Evolutionary conservation across 1,140 invertebrate species (phyloP).

Genomic region (Meloidogyne exigua): DNA sequence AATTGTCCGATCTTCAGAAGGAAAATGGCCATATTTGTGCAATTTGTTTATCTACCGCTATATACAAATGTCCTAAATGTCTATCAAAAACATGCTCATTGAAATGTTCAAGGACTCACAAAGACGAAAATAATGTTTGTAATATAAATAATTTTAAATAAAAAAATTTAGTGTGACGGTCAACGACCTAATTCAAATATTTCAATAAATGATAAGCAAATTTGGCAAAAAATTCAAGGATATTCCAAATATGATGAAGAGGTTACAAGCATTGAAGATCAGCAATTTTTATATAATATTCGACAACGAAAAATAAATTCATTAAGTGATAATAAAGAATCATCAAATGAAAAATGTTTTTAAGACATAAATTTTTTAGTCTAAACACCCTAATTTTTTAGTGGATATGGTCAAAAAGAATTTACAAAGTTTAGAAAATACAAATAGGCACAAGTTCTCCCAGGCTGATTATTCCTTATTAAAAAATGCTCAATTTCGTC

Average conservation of each 20-base stretch:
- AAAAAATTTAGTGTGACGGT: background rate
- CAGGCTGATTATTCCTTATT: constrained; percentile 16
- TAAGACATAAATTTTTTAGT: background rate
- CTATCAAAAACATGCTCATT: background rate
- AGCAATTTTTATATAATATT: background rate
- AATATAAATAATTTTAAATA: background rate
- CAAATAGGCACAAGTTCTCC: background rate
- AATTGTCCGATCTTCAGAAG: background rate
- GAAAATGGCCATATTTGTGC: background rate
- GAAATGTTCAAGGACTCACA: background rate
- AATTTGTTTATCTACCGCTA: background rate
- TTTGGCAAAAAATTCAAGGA: background rate
- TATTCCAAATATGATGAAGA: background rate
- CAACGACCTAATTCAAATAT: background rate
- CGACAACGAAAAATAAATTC: background rate
- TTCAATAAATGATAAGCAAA: background rate
- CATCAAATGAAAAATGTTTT: background rate
- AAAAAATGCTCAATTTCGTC: constrained; percentile 17
- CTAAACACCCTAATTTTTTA: background rate
- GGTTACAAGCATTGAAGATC: background rate
- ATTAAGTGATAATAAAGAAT: background rate
- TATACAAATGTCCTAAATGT: constrained; percentile 3
- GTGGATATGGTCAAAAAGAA: background rate
- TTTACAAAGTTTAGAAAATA: background rate
- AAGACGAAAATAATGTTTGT: background rate